Percentiles rank a stretch among this genome's conserved stretches.
Evolutionary conservation across 2,888 invertebrate genomes (phyloP).

Genomic region (Therioaphis trifolii): DNA sequence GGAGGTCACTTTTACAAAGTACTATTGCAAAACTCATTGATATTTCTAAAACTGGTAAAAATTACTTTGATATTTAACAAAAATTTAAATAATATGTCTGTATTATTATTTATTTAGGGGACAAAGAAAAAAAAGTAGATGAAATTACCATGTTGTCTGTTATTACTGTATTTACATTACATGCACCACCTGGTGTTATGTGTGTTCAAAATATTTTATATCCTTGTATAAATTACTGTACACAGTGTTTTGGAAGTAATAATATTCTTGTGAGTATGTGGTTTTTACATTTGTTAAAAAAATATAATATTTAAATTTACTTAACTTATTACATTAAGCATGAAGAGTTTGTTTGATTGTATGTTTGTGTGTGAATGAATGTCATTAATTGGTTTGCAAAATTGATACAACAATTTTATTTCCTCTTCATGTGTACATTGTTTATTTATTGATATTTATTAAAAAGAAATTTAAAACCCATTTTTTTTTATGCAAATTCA

Average conservation of each 20-base stretch:
- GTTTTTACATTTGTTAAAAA: neutral
- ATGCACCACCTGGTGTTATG: conserved; percentile 82
- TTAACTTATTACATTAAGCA: too few species aligned
- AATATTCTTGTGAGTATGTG: conserved; percentile 72
- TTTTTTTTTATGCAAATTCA: too few species aligned
- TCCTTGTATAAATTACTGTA: conserved; percentile 92
- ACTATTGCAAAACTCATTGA: conserved; percentile 91
- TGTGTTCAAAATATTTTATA: conserved; percentile 85
- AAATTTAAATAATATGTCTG: conserved; percentile 24
- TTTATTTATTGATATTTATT: too few species aligned
- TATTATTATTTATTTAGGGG: conserved; percentile 69
- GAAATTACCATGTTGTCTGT: conserved; percentile 88
- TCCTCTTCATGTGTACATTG: too few species aligned
- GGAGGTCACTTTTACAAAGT: conserved; percentile 86
- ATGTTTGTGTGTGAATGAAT: too few species aligned
- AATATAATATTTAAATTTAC: neutral
- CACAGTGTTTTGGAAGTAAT: conserved; percentile 81
- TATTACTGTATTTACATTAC: conserved; percentile 87
- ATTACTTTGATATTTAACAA: conserved; percentile 16
- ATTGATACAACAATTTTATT: too few species aligned
- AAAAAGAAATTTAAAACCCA: too few species aligned
- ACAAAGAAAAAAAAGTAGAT: conserved; percentile 82
- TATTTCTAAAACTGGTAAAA: conserved; percentile 82
- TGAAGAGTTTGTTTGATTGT: too few species aligned
- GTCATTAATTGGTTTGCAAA: too few species aligned